These are phyloP conservation scores for Alcedo atthis DNA, from an alignment of 2,797 vertebrate genomes.

Conservation along the genomic window DNA sequence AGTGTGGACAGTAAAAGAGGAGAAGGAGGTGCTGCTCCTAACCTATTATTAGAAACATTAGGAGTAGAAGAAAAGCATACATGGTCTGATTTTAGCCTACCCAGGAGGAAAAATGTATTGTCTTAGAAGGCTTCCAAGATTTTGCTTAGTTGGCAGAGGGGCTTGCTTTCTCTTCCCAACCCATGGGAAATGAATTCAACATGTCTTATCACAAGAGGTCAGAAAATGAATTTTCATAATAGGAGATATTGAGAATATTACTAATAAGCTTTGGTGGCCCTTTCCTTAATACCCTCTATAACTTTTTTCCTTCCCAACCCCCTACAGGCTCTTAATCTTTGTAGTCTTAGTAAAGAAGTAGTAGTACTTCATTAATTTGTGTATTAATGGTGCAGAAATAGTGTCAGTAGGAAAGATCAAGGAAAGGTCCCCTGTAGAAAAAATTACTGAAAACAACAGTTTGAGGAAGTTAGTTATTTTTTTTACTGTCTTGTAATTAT, in stretches of 20 bases:
- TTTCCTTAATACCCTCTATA: background rate
- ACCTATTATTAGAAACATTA: background rate
- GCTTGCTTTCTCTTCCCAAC: background rate
- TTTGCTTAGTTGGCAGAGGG: background rate
- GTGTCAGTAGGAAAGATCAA: background rate
- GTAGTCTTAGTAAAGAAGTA: background rate
- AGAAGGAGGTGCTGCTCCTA: background rate
- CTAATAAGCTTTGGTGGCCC: background rate
- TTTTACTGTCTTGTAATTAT: background rate
- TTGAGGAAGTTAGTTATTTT: background rate
- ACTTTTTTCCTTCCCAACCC: background rate
- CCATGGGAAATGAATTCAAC: background rate
- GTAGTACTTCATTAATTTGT: background rate
- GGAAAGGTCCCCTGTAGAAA: background rate
- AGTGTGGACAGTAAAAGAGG: background rate
- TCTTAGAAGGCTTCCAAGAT: background rate
- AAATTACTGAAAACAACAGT: background rate
- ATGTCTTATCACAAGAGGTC: background rate
- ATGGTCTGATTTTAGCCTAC: background rate
- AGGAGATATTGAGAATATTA: background rate
- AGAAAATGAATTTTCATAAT: background rate
- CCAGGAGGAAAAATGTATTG: background rate
- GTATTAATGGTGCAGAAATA: background rate
- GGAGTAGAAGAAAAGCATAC: background rate
- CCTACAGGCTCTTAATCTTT: background rate